Evolutionary conservation across 1,140 invertebrate genomes (phyloP).

Genomic region (Monochamus saltuarius): DNA sequence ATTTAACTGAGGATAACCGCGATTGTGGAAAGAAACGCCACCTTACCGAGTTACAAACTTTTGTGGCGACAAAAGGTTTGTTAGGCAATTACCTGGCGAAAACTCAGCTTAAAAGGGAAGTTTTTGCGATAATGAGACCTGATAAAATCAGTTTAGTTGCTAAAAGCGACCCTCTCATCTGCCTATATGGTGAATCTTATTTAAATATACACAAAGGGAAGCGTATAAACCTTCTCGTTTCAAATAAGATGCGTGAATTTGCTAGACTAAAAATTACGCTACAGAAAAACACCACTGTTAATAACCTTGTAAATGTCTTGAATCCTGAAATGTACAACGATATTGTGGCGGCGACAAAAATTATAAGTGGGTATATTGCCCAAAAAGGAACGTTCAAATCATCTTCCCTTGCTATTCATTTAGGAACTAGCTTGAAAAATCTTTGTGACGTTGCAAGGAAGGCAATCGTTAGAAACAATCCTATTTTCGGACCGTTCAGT

Average conservation of each 20-base stretch:
- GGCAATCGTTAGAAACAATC: constrained; percentile 23
- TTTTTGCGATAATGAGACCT: constrained; percentile 27
- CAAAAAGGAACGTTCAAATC: constrained; percentile 25
- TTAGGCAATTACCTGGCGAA: constrained; percentile 13
- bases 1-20: neutral
- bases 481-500: constrained; percentile 13
- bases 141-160: constrained; percentile 26
- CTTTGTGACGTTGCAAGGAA: constrained; percentile 32
- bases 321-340: constrained; percentile 25
- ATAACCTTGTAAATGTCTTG: too few relatives aligned
- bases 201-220: constrained; percentile 30
- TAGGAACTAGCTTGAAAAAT: constrained; percentile 29
- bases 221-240: constrained; percentile 24
- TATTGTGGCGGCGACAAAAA: constrained; percentile 26
- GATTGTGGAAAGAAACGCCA: neutral
- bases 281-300: constrained; percentile 8
- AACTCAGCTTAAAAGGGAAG: constrained; percentile 21
- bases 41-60: constrained; percentile 15
- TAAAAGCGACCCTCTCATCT: constrained; percentile 31
- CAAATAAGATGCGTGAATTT: constrained; percentile 30
- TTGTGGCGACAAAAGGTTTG: constrained; percentile 16
- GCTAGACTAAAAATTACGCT: constrained; percentile 21
- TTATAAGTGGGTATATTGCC: constrained; percentile 30
- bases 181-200: constrained; percentile 27
- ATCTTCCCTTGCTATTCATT: constrained; percentile 27